phyloP scores from a whole-genome alignment of 2,113 vertebrate species.

The Oxyura jamaicensis region DNA sequence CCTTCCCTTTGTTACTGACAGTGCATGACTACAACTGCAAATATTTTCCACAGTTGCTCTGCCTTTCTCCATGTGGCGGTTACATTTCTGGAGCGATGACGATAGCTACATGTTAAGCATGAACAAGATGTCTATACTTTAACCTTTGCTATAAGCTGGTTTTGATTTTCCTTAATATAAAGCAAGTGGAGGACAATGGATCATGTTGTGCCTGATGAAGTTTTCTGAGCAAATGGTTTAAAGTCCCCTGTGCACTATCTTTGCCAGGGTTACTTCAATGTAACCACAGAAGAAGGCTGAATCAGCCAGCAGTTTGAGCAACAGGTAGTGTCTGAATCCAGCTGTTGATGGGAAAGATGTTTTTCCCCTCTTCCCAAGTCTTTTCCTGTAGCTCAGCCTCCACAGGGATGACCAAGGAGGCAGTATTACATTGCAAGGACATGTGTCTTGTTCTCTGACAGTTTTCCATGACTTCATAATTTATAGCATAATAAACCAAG shows the following conservation, averaged over 20 bases:
- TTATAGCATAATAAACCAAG: background rate
- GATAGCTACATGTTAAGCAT: background rate
- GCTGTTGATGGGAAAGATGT: constrained; percentile 30
- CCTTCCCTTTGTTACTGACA: background rate
- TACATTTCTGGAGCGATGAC: background rate
- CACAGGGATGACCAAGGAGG: background rate
- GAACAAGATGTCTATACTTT: background rate
- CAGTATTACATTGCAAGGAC: background rate
- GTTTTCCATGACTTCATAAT: background rate
- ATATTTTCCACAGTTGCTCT: constrained; percentile 29
- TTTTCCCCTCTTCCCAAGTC: background rate
- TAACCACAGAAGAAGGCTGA: constrained; percentile 27
- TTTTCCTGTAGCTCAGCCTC: background rate
- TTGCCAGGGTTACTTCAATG: constrained; percentile 25
- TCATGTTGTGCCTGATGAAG: background rate
- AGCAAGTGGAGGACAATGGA: constrained; percentile 14
- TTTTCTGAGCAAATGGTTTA: background rate
- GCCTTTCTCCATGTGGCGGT: background rate
- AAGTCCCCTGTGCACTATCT: background rate
- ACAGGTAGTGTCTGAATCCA: constrained; percentile 51
- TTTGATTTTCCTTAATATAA: constrained; percentile 57
- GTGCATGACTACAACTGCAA: constrained; percentile 36
- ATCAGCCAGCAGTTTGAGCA: background rate
- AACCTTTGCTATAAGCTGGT: constrained; percentile 6
- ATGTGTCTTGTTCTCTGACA: background rate